Percentiles rank a stretch among this genome's conserved stretches.
Evolutionary conservation across 2,797 vertebrate genomes (phyloP).

Genomic region (Chromobotia macracanthus): DNA sequence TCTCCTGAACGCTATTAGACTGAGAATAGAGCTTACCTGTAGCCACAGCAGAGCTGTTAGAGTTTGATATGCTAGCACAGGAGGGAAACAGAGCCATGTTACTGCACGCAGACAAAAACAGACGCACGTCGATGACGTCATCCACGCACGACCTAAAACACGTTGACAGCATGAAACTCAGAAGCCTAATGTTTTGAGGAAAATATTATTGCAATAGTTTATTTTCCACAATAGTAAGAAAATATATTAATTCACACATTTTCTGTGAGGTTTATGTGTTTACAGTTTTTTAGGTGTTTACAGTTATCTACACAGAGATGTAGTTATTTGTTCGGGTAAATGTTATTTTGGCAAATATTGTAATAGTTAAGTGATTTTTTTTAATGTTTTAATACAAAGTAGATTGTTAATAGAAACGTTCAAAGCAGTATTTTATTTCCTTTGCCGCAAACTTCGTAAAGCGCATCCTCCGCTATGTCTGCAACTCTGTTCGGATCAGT

Average conservation of each 20-base stretch:
- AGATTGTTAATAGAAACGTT: neutral
- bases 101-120: conserved; percentile 54
- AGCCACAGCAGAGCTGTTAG: conserved; percentile 58
- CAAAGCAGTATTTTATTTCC: neutral
- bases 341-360: neutral
- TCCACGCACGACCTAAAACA: neutral
- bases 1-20: neutral
- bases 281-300: too few relatives aligned
- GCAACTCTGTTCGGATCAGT: neutral
- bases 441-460: neutral
- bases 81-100: conserved; percentile 81
- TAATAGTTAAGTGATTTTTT: neutral
- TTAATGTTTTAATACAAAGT: neutral
- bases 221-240: neutral
- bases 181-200: neutral
- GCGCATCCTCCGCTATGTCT: neutral
- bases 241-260: neutral
- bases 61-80: conserved; percentile 61
- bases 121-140: conserved; percentile 70
- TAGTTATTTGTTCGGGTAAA: neutral
- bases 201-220: neutral
- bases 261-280: neutral
- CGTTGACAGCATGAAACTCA: neutral
- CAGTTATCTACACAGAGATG: too few relatives aligned
- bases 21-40: conserved; percentile 64